phyloP scores from a whole-genome alignment of 53 echinoderm and acorn worm species.

The Apostichopus leukothele region DNA sequence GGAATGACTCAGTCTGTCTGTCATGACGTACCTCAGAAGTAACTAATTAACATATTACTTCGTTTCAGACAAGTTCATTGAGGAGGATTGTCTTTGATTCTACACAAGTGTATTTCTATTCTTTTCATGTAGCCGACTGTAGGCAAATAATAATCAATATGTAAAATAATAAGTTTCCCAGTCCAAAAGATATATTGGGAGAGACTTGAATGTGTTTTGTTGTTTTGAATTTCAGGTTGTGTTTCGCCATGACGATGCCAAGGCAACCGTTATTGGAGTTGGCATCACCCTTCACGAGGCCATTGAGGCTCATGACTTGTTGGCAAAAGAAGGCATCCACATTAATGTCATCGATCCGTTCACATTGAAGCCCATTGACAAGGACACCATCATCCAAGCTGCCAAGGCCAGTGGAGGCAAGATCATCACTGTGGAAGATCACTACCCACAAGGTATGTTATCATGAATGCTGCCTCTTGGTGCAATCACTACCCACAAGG shows the following conservation, averaged over 20 bases:
- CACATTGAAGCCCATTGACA: constrained; percentile 95
- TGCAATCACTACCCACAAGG: constrained; percentile 84
- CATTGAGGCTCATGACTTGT: constrained; percentile 62
- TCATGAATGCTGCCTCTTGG: too few relatives aligned
- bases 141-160: too few relatives aligned
- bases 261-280: constrained; percentile 80
- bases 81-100: too few relatives aligned
- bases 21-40: too few relatives aligned
- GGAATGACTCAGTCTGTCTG: too few relatives aligned
- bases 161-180: too few relatives aligned
- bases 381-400: constrained; percentile 64
- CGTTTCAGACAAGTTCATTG: too few relatives aligned
- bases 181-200: too few relatives aligned
- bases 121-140: too few relatives aligned
- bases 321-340: constrained; percentile 72
- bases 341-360: constrained; percentile 87
- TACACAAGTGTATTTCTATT: too few relatives aligned
- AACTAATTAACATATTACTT: too few relatives aligned
- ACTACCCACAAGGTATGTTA: constrained; percentile 80
- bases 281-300: constrained; percentile 87
- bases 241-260: constrained; percentile 62
- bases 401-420: constrained; percentile 88
- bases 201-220: too few relatives aligned
- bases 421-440: constrained; percentile 91
- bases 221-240: constrained; percentile 58